Base-by-base conservation (phyloP, 2,797 vertebrate genomes). In the Sphenodon punctatus region DNA sequence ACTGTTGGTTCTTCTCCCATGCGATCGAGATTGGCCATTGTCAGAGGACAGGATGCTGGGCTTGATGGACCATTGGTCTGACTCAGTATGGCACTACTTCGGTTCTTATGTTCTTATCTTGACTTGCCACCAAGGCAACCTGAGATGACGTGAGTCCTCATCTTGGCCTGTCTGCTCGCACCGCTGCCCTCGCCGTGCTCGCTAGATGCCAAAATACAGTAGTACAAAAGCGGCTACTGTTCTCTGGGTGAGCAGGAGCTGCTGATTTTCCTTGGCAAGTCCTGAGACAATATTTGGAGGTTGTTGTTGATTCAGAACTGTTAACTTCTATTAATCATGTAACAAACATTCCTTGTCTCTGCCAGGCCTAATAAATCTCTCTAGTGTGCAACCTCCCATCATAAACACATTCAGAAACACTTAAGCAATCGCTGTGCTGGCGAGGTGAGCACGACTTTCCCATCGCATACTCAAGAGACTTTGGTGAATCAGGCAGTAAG, bases 331-430 rank as follows among this genome's bases (percentile, higher is more conserved):
- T 94, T 93, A 89, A 94, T 94, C 94, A 93, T 7, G 68, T 78
- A 77, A 72, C 87, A 92, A 91, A 91, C 88, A 79, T 63, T 27
- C 19, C 2, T 46, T 3, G 2, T 1, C 60, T 27, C 70, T 88
- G 93, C 91, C 92, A 94, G 89, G 39, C 51, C 69, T 68, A 23
- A 80, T 93, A 94, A 94, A 94, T 91, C 92, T 84, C 78, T 45
- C 53, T 48, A 48, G 64, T 23, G 0, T 79, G 80, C 86, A 88
- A 48, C 83, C 87, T 86, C 92, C 87, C 90, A 27, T 88, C 92
- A 83, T 85, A 90, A 93, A 94, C 74, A 83, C 90, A 65, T 88
- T 92, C 87, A 86, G 81, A 76, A 75, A 90, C 82, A 59, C 87
- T 93, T 91, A 84, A 92, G 92, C 83, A 91, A 87, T 48, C 22